phyloP scores from a whole-genome alignment of 1,140 invertebrate genomes.

The Pollicipes pollicipes region DNA sequence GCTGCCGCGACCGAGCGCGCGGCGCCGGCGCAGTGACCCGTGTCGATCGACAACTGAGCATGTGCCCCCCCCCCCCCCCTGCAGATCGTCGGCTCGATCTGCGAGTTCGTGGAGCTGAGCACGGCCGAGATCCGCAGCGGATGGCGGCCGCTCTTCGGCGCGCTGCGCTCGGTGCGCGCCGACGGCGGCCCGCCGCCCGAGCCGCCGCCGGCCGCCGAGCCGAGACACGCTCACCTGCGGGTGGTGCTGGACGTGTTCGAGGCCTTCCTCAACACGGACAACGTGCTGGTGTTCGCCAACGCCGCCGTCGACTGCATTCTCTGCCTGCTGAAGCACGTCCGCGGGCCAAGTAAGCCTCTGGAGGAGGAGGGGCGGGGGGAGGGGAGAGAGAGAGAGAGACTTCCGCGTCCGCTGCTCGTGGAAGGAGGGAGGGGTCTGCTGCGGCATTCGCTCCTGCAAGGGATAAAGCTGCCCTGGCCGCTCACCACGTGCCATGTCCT shows the following conservation, averaged over 20 bases:
- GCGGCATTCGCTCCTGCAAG: too few species aligned
- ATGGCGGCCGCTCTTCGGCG: constrained; percentile 80
- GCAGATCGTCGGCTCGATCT: constrained; percentile 83
- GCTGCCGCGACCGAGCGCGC: too few species aligned
- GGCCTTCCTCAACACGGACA: constrained; percentile 78
- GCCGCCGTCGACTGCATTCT: constrained; percentile 81
- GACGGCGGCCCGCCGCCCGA: constrained; percentile 6
- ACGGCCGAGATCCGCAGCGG: constrained; percentile 78
- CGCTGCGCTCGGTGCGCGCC: constrained; percentile 51
- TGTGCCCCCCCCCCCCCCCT: too few species aligned
- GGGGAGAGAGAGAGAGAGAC: too few species aligned
- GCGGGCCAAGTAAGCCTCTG: constrained; percentile 29
- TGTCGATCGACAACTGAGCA: too few species aligned
- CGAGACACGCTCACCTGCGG: constrained; percentile 36
- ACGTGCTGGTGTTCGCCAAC: constrained; percentile 79
- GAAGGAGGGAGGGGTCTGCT: too few species aligned
- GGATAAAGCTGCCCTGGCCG: too few species aligned
- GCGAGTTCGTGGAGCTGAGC: constrained; percentile 86
- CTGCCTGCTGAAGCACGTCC: constrained; percentile 55
- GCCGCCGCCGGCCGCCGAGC: constrained; percentile 3
- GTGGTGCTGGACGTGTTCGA: constrained; percentile 79
- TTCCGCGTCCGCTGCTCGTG: too few species aligned
- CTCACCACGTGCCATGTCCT: too few species aligned
- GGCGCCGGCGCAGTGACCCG: too few species aligned
- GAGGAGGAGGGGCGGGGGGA: too few species aligned